phyloP scores from a whole-genome alignment of 1,140 invertebrate species.

The Calosoma granatense region DNA sequence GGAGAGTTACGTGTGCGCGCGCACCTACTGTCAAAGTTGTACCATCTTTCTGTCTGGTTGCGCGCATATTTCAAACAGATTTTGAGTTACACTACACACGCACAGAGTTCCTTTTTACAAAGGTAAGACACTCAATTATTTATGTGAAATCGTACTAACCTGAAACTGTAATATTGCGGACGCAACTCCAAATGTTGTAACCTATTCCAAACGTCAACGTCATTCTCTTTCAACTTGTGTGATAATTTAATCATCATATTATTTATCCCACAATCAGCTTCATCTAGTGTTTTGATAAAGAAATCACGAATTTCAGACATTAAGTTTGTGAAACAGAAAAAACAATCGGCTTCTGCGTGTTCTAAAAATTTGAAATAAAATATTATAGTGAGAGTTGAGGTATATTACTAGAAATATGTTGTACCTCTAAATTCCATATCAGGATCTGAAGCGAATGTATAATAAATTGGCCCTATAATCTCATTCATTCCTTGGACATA shows the following conservation, averaged over 20 bases:
- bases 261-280: constrained; percentile 81
- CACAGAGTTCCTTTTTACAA: neutral
- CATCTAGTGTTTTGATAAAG: constrained; percentile 92
- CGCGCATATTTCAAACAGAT: no score
- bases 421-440: constrained; percentile 69
- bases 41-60: no score
- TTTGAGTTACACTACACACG: no score
- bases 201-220: constrained; percentile 63
- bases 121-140: neutral
- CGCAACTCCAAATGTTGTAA: constrained; percentile 75
- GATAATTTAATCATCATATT: constrained; percentile 73
- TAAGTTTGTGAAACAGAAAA: constrained; percentile 95
- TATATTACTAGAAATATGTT: constrained; percentile 14
- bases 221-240: constrained; percentile 62
- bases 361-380: constrained; percentile 46
- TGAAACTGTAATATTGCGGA: constrained; percentile 93
- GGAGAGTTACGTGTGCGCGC: no score
- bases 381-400: constrained; percentile 1
- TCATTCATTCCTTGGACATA: constrained; percentile 99
- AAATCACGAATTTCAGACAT: constrained; percentile 97
- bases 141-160: constrained; percentile 38
- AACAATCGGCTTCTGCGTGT: constrained; percentile 92
- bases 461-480: constrained; percentile 97
- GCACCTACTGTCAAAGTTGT: no score
- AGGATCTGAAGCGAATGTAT: constrained; percentile 88